phyloP scores from a whole-genome alignment of 2,113 vertebrate species.

The Cairina moschata region DNA sequence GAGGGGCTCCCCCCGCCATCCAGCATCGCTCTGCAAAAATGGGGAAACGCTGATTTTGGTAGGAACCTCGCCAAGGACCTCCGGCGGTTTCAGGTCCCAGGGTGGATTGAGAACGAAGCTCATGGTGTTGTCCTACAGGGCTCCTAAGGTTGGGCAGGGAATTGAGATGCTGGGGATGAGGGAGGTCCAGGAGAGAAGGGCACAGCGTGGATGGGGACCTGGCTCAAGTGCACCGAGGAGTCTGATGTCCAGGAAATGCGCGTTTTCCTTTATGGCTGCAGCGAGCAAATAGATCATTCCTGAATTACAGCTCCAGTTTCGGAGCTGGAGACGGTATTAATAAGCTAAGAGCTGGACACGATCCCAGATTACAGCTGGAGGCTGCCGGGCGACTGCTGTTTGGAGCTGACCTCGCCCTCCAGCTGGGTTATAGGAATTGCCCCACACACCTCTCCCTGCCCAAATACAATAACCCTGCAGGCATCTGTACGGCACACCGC shows the following conservation, averaged over 20 bases:
- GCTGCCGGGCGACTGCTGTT: background rate
- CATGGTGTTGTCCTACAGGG: fast-evolving
- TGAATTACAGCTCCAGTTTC: background rate
- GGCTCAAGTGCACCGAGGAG: fast-evolving
- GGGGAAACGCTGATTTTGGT: background rate
- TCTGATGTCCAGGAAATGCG: background rate
- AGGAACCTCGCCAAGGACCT: background rate
- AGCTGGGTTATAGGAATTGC: background rate
- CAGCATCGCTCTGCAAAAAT: background rate
- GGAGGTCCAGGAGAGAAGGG: background rate
- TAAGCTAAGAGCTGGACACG: background rate
- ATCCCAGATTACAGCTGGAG: background rate
- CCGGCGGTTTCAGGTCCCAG: background rate
- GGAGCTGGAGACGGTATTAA: background rate
- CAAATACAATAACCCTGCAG: background rate
- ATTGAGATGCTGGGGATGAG: background rate
- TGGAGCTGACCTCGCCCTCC: background rate
- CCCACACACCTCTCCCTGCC: background rate
- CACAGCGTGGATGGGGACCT: background rate
- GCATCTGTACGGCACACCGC: background rate
- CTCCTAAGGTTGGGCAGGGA: background rate
- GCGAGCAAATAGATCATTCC: background rate
- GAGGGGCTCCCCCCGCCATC: background rate
- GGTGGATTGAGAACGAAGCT: background rate
- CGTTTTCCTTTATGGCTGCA: background rate